These are phyloP conservation scores for Pleuronectes platessa DNA, from an alignment of 2,113 vertebrate genomes.

Conservation along the genomic window DNA sequence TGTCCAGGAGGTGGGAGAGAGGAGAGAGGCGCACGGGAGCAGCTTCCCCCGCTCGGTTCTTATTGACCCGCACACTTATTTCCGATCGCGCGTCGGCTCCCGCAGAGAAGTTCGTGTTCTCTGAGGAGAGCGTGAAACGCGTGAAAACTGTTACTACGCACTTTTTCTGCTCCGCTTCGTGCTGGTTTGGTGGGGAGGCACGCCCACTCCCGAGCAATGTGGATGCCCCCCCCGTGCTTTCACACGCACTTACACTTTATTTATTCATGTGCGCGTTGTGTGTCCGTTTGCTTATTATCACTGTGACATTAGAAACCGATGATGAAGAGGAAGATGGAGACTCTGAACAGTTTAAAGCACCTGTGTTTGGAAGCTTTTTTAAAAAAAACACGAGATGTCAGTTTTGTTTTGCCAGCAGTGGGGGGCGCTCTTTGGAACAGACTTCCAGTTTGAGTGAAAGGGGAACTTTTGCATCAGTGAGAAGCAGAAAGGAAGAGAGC, in stretches of 20 bases:
- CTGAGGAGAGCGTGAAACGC: constrained; percentile 46
- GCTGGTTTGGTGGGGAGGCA: constrained; percentile 73
- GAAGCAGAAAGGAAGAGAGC: neutral
- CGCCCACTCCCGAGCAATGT: constrained; percentile 81
- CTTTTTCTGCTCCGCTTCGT: constrained; percentile 77
- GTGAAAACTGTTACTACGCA: constrained; percentile 81
- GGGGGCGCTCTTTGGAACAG: constrained; percentile 69
- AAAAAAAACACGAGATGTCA: constrained; percentile 28
- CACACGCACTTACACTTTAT: neutral
- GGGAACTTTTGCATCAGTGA: constrained; percentile 52
- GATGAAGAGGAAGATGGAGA: neutral
- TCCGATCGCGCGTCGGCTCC: neutral
- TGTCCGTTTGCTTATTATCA: neutral
- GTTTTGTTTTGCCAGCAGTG: constrained; percentile 76
- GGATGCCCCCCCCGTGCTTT: constrained; percentile 27
- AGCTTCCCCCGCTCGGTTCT: neutral
- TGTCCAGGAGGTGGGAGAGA: neutral
- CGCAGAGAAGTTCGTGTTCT: constrained; percentile 15
- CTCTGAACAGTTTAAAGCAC: constrained; percentile 41
- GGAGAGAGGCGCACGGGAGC: neutral
- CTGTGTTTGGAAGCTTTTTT: neutral
- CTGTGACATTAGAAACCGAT: too few species aligned
- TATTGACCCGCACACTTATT: constrained; percentile 10
- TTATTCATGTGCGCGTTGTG: neutral
- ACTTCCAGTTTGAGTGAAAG: constrained; percentile 14